A percentile compares a stretch with the other conserved stretches of the same genome.
phyloP scores from a whole-genome alignment of 30 jellyfish, hydroid and myxozoan genomes.

The Aurelia aurita region DNA sequence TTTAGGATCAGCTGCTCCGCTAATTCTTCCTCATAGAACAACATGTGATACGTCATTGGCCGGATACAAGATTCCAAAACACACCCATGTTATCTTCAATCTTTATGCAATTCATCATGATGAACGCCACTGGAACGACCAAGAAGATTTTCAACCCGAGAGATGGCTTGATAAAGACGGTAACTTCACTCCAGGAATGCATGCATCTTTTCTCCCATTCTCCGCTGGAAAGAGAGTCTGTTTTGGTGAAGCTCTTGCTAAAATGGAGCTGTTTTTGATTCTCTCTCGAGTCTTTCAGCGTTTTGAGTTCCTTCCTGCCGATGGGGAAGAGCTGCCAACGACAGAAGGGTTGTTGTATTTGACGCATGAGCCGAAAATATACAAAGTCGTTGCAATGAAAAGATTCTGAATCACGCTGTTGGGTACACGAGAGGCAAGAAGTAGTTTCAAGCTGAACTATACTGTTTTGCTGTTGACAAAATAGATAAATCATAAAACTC shows the following conservation, averaged over 20 bases:
- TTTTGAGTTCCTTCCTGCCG: conserved; percentile 11
- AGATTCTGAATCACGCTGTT: too few species aligned
- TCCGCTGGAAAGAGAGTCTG: too few species aligned
- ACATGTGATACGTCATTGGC: conserved; percentile 68
- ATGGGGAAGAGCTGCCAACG: not conserved
- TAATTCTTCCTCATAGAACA: too few species aligned
- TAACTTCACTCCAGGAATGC: not conserved
- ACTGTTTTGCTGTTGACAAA: too few species aligned
- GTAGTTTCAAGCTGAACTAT: too few species aligned
- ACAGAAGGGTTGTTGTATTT: not conserved
- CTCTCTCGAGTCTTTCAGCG: conserved; percentile 15
- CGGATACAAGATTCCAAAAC: conserved; percentile 55
- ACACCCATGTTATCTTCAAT: conserved; percentile 60
- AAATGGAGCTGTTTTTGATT: conserved; percentile 43
- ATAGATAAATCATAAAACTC: too few species aligned
- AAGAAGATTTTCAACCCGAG: conserved; percentile 49
- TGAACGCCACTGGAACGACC: conserved; percentile 53
- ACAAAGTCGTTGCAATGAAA: not conserved
- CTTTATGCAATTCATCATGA: conserved; percentile 58
- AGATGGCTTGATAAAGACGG: conserved; percentile 58
- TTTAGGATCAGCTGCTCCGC: conserved; percentile 58
- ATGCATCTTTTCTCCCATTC: conserved; percentile 24
- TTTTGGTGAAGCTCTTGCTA: conserved; percentile 44
- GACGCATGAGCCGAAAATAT: conserved; percentile 8
- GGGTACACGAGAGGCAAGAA: too few species aligned